Evolutionary conservation across 2,888 invertebrate species (phyloP), one percentile per base, ranked within the genome.

Genomic region (Timema cristinae): DNA sequence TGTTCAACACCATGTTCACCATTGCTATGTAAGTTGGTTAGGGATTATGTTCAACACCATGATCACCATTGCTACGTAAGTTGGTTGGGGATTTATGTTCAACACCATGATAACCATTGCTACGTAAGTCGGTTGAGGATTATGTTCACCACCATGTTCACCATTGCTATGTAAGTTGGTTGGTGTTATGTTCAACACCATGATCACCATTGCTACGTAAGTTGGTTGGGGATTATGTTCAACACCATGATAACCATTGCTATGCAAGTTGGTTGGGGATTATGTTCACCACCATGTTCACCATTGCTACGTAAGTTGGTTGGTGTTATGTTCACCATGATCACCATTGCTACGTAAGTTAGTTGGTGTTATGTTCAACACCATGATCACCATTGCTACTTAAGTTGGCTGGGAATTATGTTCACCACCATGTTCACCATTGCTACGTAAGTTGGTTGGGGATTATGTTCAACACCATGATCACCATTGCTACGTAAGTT

Each of bases 391-490:
- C 0, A 84, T 93, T 71, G 90, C 92, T 11, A 89, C 86, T 89
- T 89, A 80, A 78, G 79, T 77, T 32, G 32, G 32, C 4, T 32
- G 32, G 32, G 32, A 4, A n/a, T 89, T 50, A 84, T 93, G 63
- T 96, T 90, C 80, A 92, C 94, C 76, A 91, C 92, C 77, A 88
- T 90, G 75, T 91, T 93, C 73, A 94, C 94, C 0, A 84, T 93
- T 71, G 90, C 92, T 11, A 89, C 86, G 89, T 89, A 80, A 78
- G 79, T 77, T 32, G 32, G 6, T 91, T 91, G 82, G 90, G 93
- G 16, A 88, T 89, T 50, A 84, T 93, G 63, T 96, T 90, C 80
- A 92, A 95, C 76, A 91, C 92, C 77, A 88, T 90, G 75, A 91
- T 93, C 73, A 94, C 94, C 0, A 84, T 93, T 71, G 90, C 92